Conservation (phyloP, 1,140 invertebrate genomes). For the Frieseomelitta varia region DNA sequence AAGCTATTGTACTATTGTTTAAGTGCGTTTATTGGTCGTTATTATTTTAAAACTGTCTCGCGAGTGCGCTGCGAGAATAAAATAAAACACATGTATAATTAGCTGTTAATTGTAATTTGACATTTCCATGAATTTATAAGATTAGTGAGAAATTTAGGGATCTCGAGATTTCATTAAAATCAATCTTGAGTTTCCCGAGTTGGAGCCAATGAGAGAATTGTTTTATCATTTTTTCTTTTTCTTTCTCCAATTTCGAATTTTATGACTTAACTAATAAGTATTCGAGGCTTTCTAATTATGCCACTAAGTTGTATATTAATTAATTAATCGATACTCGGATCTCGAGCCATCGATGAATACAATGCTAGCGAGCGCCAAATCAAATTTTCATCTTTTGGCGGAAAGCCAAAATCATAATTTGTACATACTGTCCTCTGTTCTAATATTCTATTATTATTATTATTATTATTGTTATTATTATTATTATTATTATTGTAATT, state of each 20-base stretch:
- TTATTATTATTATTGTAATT: background rate
- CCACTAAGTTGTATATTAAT: constrained; percentile 35
- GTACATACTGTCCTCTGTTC: constrained; percentile 50
- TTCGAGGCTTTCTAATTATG: constrained; percentile 16
- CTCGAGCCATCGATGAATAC: constrained; percentile 56
- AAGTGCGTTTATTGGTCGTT: background rate
- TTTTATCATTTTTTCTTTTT: background rate
- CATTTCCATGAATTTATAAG: background rate
- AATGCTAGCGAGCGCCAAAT: constrained; percentile 73
- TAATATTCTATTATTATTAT: constrained; percentile 19
- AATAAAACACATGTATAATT: background rate
- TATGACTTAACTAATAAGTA: background rate
- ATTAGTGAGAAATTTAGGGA: background rate
- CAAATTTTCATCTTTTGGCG: constrained; percentile 63
- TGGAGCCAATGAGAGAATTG: background rate
- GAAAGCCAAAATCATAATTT: constrained; percentile 41
- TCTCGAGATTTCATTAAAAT: background rate
- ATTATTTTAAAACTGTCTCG: background rate
- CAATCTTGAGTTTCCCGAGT: background rate
- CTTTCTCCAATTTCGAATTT: background rate
- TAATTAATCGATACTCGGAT: constrained; percentile 37
- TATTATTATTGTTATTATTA: background rate
- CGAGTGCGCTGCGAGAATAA: background rate
- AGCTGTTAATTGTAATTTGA: background rate
- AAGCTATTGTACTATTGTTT: background rate